Evolutionary conservation across 2,888 invertebrate genomes (phyloP).

Genomic region (Aspidapion aeneum): DNA sequence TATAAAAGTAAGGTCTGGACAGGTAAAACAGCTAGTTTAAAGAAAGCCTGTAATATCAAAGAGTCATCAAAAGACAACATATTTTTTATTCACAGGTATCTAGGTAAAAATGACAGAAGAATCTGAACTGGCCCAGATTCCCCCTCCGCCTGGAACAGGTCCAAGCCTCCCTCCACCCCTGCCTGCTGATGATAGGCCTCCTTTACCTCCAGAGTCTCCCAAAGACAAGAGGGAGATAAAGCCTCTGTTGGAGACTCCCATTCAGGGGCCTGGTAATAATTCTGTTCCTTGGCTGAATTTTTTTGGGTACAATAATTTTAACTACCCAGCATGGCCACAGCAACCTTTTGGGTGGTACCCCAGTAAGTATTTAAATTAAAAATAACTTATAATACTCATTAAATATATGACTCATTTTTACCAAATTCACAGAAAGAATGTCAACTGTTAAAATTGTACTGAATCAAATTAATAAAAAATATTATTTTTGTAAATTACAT

Average conservation of each 20-base stretch:
- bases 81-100: too few species aligned
- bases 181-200: slow-evolving; percentile 32
- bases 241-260: slow-evolving; percentile 19
- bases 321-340: slow-evolving; percentile 46
- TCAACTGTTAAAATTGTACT: too few species aligned
- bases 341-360: slow-evolving; percentile 43
- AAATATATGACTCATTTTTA: too few species aligned
- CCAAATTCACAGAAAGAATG: too few species aligned
- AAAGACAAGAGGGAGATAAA: slow-evolving; percentile 10
- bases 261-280: slow-evolving; percentile 1
- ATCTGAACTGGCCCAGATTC: slow-evolving; percentile 27
- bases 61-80: too few species aligned
- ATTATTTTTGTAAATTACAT: too few species aligned
- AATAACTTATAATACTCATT: too few species aligned
- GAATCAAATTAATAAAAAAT: too few species aligned
- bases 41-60: too few species aligned
- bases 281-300: slow-evolving; percentile 13
- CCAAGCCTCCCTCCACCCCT: slow-evolving; percentile 28
- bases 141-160: slow-evolving; percentile 31
- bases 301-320: slow-evolving; percentile 19
- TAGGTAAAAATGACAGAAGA: slow-evolving; percentile 26
- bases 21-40: too few species aligned
- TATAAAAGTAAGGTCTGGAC: too few species aligned
- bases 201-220: slow-evolving; percentile 31
- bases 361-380: slow-evolving; percentile 36